These are phyloP conservation scores for Agrotis puta DNA, from an alignment of 2,888 invertebrate genomes.

Conservation along the genomic window DNA sequence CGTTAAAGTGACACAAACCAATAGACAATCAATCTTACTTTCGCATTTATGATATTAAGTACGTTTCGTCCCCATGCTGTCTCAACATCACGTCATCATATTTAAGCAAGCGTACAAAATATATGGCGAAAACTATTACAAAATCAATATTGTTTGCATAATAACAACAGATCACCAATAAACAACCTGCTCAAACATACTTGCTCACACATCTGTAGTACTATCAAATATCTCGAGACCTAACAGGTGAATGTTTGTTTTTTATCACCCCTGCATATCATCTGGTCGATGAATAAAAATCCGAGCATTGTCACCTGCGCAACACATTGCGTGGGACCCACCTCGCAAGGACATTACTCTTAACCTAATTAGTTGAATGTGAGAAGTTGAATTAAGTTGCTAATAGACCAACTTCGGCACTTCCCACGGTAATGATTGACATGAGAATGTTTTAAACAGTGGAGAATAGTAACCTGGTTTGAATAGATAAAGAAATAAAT, in stretches of 20 bases:
- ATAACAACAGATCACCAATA: conserved; percentile 37
- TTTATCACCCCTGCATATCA: conserved; percentile 79
- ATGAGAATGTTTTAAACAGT: conserved; percentile 71
- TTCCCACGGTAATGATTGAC: conserved; percentile 77
- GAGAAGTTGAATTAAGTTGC: conserved; percentile 64
- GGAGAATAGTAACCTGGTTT: conserved; percentile 49
- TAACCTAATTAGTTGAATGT: conserved; percentile 67
- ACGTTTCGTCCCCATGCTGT: too few relatives aligned
- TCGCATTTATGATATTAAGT: too few relatives aligned
- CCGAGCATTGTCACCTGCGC: conserved; percentile 77
- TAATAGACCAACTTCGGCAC: conserved; percentile 65
- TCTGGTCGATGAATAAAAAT: conserved; percentile 78
- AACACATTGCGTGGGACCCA: conserved; percentile 69
- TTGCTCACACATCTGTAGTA: conserved; percentile 71
- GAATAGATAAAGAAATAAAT: conserved; percentile 54
- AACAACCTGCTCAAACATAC: conserved; percentile 53
- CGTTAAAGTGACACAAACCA: too few relatives aligned
- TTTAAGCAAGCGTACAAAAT: background rate
- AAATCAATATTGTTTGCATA: conserved; percentile 4
- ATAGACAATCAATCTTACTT: too few relatives aligned
- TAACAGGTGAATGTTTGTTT: conserved; percentile 81
- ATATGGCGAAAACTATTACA: background rate
- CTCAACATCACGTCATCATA: too few relatives aligned
- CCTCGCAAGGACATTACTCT: conserved; percentile 63
- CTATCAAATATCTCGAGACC: conserved; percentile 76